Base-by-base conservation (phyloP, 1,140 invertebrate species). In the Paramacrobiotus metropolitanus region DNA sequence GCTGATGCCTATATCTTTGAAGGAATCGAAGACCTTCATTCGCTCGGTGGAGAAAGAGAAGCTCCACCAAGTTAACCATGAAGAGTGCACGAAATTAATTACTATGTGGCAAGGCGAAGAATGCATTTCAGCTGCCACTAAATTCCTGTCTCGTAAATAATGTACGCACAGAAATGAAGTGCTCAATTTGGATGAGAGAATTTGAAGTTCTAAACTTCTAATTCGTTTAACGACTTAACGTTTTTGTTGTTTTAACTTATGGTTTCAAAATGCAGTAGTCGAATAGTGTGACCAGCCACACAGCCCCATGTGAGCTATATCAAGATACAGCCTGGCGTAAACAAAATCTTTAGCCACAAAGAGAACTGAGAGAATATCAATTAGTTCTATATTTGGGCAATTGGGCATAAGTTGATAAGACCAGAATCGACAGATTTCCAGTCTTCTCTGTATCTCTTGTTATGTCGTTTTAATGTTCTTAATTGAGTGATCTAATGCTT, bases 61-160 rank as follows among this genome's bases (percentile, higher is more conserved):
- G n/a, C 65, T 83, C 29, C 71, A 77, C 60, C 65, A 72, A 62
- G 76, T 77, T 0, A 81, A 81, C 67, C 68, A 72, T 48, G 66
- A 65, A 3, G 81, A 83, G 70, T 78, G 77, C 67, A 70, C 76
- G 18, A 65, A 74, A 29, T 68, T 83, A 20, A 68, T 74, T 24
- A 76, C 80, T 60, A 69, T 80, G 30, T 81, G 79, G 79, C 71
- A 75, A 60, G 79, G 78, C 0, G 73, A 78, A 60, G 82, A 83
- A 68, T 78, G 79, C 68, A 64, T 74, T 65, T 68, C 76, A 68
- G 73, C 79, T 65, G 70, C 81, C 62, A 67, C 77, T 70, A 70
- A 74, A 64, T 76, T 81, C 71, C 68, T 78, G 65, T 68, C 71
- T 64, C 63, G 70, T 29, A 3, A 59, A 67, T 55, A 55, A 28